These are phyloP conservation scores for Psilopsiagon aurifrons DNA, from an alignment of 2,113 vertebrate species.

Conservation along the genomic window DNA sequence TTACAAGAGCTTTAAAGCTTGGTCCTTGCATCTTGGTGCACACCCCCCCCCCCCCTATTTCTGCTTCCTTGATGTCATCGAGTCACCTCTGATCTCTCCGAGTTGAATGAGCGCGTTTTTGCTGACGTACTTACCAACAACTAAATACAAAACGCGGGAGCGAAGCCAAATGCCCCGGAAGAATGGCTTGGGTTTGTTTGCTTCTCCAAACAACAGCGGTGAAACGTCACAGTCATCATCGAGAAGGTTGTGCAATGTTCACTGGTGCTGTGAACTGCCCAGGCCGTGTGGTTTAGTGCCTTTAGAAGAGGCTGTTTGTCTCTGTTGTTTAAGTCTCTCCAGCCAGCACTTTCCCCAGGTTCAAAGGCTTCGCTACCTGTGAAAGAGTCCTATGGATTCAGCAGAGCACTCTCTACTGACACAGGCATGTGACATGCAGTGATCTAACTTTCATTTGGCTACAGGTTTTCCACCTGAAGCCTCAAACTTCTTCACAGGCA, in stretches of 20 bases:
- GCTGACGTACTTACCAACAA: constrained; percentile 28
- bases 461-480: not conserved
- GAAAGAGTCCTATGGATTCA: not conserved
- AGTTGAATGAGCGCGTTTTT: not conserved
- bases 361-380: not conserved
- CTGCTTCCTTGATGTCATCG: constrained; percentile 42
- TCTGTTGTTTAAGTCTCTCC: not conserved
- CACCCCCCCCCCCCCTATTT: not conserved
- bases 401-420: not conserved
- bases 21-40: not conserved
- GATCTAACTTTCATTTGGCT: not conserved
- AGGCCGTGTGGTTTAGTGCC: not conserved
- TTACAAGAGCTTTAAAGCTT: not conserved
- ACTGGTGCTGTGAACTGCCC: not conserved
- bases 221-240: not conserved
- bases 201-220: not conserved
- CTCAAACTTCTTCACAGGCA: not conserved
- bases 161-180: not conserved
- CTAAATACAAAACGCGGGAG: not conserved
- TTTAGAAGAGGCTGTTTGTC: not conserved
- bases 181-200: not conserved
- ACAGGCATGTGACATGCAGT: accelerated
- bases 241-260: not conserved
- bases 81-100: not conserved
- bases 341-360: not conserved